Base-by-base conservation (phyloP, 1,140 invertebrate genomes). In the Ylistrum balloti region DNA sequence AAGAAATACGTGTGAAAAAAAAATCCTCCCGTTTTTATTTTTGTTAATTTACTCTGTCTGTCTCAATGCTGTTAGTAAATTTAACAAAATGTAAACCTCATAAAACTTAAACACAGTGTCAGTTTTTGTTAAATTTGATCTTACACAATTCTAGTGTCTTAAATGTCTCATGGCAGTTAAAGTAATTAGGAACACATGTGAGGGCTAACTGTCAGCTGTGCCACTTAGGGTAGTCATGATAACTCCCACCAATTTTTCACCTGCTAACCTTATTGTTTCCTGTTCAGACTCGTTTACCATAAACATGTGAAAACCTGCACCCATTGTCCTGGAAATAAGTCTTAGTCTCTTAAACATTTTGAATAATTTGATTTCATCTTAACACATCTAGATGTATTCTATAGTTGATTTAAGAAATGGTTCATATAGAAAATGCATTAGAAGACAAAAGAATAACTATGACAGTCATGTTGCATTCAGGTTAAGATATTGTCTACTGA, bases 81-180 rank as follows among this genome's bases (percentile, higher is more conserved):
- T 74, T 28, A 74, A 74, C n/a, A 74, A 74, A 74, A 38, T 13
- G 13, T n/a, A 74, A 74, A 74, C 0, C 56, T 74, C 56, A 74
- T 74, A 74, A 74, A 74, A 74, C n/a, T 74, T 74, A 28, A 74
- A 74, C 9, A 28, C 28, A 5, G 22, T 74, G 56, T 74, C 56
- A 74, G 56, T 74, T 74, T 74, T 74, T 74, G 56, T 74, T 74
- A 74, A 74, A 74, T 74, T 74, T 74, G 56, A 74, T 74, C 56
- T 74, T 74, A 74, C 56, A 74, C 56, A 74, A 74, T 74, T 74
- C 56, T 74, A 74, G 56, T 28, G 11, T 74, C 56, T 74, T n/a
- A 74, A 74, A 74, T 74, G 56, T 74, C 56, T 28, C 56, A 9
- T 74, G 56, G 56, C n/a, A 28, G 56, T 74, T 5, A 28, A n/a